These are phyloP conservation scores for Neolamprologus sp. DNA, from an alignment of 2,113 vertebrate species.

Conservation along the genomic window DNA sequence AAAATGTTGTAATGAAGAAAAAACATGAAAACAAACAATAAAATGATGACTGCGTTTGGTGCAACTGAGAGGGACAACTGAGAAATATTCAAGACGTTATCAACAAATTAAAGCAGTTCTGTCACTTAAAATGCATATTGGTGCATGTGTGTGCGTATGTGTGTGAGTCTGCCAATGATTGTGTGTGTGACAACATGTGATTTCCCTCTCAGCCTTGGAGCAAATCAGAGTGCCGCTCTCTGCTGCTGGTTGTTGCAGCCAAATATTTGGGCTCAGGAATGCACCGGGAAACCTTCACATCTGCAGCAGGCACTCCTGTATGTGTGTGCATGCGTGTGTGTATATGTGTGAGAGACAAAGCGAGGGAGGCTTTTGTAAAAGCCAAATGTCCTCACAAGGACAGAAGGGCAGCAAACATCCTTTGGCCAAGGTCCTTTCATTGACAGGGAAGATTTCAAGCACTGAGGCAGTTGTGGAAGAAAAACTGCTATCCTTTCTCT, in stretches of 20 bases:
- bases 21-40: not conserved
- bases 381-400: slow-evolving; percentile 21
- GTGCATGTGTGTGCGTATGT: not conserved
- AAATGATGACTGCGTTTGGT: not conserved
- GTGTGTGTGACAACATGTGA: slow-evolving; percentile 43
- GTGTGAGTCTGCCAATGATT: not conserved
- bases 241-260: slow-evolving; percentile 19
- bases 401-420: not conserved
- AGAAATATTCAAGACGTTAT: slow-evolving; percentile 10
- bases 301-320: slow-evolving; percentile 26
- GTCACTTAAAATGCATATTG: not conserved
- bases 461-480: not conserved
- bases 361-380: not conserved
- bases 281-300: slow-evolving; percentile 38
- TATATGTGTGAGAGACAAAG: not conserved
- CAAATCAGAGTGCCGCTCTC: slow-evolving; percentile 25
- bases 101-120: slow-evolving; percentile 6
- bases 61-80: not conserved
- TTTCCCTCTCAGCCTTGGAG: slow-evolving; percentile 44
- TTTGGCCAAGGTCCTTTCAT: slow-evolving; percentile 3
- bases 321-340: not conserved
- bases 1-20: not conserved
- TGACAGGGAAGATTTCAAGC: not conserved
- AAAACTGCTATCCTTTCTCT: not conserved
- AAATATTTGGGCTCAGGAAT: slow-evolving; percentile 57